phyloP scores from a whole-genome alignment of 2,113 vertebrate species.

The Gila orcuttii region DNA sequence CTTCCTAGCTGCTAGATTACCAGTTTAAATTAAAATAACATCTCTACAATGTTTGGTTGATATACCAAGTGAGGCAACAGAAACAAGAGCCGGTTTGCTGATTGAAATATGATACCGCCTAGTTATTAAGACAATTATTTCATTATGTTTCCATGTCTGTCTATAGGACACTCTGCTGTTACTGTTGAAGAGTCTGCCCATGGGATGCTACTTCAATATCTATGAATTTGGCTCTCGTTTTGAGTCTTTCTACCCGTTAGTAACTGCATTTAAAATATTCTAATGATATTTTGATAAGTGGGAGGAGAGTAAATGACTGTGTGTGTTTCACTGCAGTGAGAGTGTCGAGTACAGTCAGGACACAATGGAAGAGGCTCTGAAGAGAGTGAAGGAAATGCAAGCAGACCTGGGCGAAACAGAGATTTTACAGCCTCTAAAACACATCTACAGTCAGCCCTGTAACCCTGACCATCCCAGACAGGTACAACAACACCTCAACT shows the following conservation, averaged over 20 bases:
- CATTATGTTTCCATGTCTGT: neutral
- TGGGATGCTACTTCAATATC: conserved; percentile 88
- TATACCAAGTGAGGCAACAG: too few species aligned
- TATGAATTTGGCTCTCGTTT: conserved; percentile 80
- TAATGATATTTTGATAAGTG: neutral
- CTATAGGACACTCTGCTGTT: conserved; percentile 80
- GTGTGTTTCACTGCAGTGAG: conserved; percentile 65
- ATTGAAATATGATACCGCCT: too few species aligned
- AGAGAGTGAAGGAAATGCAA: conserved; percentile 64
- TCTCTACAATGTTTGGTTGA: too few species aligned
- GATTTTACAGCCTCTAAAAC: conserved; percentile 75
- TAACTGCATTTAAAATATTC: neutral
- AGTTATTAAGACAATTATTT: too few species aligned
- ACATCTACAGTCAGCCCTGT: conserved; percentile 73
- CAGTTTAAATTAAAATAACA: too few species aligned
- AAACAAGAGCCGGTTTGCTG: too few species aligned
- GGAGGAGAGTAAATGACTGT: neutral
- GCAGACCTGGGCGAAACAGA: conserved; percentile 82
- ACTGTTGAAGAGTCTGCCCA: conserved; percentile 83
- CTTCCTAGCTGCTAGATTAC: too few species aligned
- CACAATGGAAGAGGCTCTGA: conserved; percentile 76
- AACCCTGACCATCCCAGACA: conserved; percentile 72
- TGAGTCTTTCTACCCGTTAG: conserved; percentile 76
- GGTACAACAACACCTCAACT: conserved; percentile 66
- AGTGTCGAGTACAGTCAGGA: conserved; percentile 81